phyloP scores from a whole-genome alignment of 2,888 invertebrate species.

The Athetis lepigone region DNA sequence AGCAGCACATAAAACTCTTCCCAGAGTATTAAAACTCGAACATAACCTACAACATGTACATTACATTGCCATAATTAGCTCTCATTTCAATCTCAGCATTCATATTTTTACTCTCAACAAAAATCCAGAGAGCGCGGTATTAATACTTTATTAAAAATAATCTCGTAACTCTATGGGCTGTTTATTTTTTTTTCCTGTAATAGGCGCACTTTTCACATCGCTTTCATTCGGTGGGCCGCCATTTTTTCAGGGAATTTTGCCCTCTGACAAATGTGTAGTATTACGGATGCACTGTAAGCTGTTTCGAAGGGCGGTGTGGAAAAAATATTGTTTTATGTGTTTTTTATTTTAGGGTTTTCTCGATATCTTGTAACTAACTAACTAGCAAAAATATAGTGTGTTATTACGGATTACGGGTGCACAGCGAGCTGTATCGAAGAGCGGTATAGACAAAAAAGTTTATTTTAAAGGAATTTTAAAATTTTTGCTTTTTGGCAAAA shows the following conservation, averaged over 20 bases:
- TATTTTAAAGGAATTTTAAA: too few relatives aligned
- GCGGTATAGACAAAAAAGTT: too few relatives aligned
- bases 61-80: constrained; percentile 18
- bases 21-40: too few relatives aligned
- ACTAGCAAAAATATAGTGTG: not conserved
- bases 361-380: not conserved
- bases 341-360: not conserved
- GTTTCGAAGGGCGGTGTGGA: not conserved
- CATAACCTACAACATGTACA: too few relatives aligned
- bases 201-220: constrained; percentile 60
- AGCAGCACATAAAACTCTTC: too few relatives aligned
- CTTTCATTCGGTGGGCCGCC: constrained; percentile 61
- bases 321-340: not conserved
- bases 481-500: too few relatives aligned
- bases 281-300: constrained; percentile 61
- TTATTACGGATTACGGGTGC: too few relatives aligned
- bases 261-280: constrained; percentile 70
- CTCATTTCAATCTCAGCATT: constrained; percentile 17
- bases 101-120: constrained; percentile 24
- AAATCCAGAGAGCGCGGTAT: constrained; percentile 12
- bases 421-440: too few relatives aligned
- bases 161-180: constrained; percentile 45
- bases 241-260: constrained; percentile 64
- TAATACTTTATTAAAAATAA: constrained; percentile 52
- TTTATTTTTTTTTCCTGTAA: constrained; percentile 58